Conservation (phyloP, 2,888 invertebrate genomes). For the Tupiocoris notatus region DNA sequence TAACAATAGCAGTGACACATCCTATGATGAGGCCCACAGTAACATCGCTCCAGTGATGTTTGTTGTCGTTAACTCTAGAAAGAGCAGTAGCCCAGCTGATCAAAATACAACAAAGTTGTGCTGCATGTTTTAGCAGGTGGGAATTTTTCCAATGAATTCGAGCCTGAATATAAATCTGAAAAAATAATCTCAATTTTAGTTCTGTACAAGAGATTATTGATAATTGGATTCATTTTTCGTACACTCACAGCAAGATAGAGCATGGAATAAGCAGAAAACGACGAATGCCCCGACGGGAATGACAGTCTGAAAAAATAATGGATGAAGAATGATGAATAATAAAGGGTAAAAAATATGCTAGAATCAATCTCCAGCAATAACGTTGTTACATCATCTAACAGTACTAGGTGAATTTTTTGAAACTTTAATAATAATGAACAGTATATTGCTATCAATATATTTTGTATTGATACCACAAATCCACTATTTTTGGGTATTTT, state of each 20-base stretch:
- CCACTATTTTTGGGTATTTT: too few relatives aligned
- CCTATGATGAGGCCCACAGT: conserved; percentile 76
- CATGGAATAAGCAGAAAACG: conserved; percentile 84
- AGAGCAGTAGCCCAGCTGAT: conserved; percentile 85
- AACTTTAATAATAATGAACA: too few relatives aligned
- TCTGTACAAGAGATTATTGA: too few relatives aligned
- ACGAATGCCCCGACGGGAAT: conserved; percentile 89
- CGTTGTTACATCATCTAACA: too few relatives aligned
- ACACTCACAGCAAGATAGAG: conserved; percentile 77
- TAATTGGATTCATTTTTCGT: not conserved
- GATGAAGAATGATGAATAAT: not conserved
- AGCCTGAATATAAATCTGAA: conserved; percentile 74
- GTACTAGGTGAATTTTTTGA: too few relatives aligned
- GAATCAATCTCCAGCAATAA: too few relatives aligned
- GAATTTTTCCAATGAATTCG: conserved; percentile 79
- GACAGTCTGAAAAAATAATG: conserved; percentile 63
- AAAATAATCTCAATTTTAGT: too few relatives aligned
- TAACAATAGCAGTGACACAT: conserved; percentile 64
- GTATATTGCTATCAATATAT: too few relatives aligned
- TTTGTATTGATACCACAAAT: too few relatives aligned
- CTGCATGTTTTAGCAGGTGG: conserved; percentile 75
- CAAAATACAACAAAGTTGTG: conserved; percentile 77
- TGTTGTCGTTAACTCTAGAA: conserved; percentile 90
- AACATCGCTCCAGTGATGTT: conserved; percentile 98
- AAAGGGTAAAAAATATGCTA: too few relatives aligned